Conservation (phyloP, 2,797 vertebrate species). For the Jordanella pulchra region DNA sequence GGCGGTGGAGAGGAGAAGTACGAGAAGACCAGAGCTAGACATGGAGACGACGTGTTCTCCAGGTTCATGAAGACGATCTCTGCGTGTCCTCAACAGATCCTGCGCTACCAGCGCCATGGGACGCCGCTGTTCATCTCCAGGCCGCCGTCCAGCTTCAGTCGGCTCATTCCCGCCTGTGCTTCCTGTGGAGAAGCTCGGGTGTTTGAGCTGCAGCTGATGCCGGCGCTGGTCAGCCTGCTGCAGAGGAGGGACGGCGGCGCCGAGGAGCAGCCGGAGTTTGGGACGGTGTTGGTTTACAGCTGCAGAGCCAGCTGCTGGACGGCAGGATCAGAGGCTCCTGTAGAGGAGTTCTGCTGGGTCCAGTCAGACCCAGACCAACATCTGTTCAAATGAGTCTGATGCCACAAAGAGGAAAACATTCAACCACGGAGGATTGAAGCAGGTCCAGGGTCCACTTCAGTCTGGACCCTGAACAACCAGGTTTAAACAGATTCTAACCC, state of each 20-base stretch:
- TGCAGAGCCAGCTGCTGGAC: conserved; percentile 91
- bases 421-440: too few relatives aligned
- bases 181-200: conserved; percentile 81
- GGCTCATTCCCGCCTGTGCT: conserved; percentile 70
- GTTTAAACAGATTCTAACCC: too few relatives aligned
- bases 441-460: too few relatives aligned
- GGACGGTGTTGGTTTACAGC: conserved; percentile 87
- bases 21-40: conserved; percentile 83
- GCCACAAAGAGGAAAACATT: too few relatives aligned
- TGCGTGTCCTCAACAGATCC: conserved; percentile 86
- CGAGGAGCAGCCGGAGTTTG: conserved; percentile 86
- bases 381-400: conserved; percentile 87
- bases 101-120: conserved; percentile 88
- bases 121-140: conserved; percentile 82
- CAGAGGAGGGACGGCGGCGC: conserved; percentile 47
- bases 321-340: conserved; percentile 47
- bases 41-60: conserved; percentile 83
- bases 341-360: conserved; percentile 86
- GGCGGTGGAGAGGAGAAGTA: conserved; percentile 83
- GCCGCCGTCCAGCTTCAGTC: conserved; percentile 55
- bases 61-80: conserved; percentile 92
- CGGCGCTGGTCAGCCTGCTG: conserved; percentile 87
- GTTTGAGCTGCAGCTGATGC: conserved; percentile 96
- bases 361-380: conserved; percentile 91
- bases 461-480: too few relatives aligned